These are phyloP conservation scores for Tigriopus japonicus DNA, from an alignment of 1,140 invertebrate species.

Conservation along the genomic window DNA sequence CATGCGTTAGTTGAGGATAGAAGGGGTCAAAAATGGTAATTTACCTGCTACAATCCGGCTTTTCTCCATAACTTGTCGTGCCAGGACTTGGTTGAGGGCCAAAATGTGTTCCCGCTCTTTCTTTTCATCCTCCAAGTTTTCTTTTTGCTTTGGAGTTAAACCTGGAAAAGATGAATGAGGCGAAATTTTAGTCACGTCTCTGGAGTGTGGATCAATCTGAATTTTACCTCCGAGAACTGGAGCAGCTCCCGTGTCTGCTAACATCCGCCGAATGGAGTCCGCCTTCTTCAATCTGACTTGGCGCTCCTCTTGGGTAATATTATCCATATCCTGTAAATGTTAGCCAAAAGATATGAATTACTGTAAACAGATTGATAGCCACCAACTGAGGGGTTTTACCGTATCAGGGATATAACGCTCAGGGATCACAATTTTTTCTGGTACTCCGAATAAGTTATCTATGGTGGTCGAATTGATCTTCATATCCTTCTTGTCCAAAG, in stretches of 20 bases:
- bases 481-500: slow-evolving; percentile 39
- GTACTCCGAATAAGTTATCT: slow-evolving; percentile 58
- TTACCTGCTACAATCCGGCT: slow-evolving; percentile 77
- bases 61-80: slow-evolving; percentile 80
- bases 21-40: neutral
- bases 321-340: slow-evolving; percentile 25
- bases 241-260: slow-evolving; percentile 40
- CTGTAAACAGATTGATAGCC: slow-evolving; percentile 3
- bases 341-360: too few species aligned
- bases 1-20: too few species aligned
- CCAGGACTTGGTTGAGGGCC: slow-evolving; percentile 70
- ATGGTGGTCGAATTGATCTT: slow-evolving; percentile 55
- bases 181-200: neutral
- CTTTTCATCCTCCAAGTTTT: slow-evolving; percentile 45
- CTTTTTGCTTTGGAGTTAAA: neutral
- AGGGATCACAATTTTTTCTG: slow-evolving; percentile 73
- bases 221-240: neutral
- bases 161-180: neutral
- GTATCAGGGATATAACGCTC: slow-evolving; percentile 77
- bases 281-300: slow-evolving; percentile 60
- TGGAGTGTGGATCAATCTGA: neutral
- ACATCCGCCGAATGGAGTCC: slow-evolving; percentile 73
- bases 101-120: slow-evolving; percentile 64
- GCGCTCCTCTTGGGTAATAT: slow-evolving; percentile 58
- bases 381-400: slow-evolving; percentile 25